A percentile compares a stretch with the other conserved stretches of the same genome.
phyloP scores from a whole-genome alignment of 2,797 vertebrate species.

The Scolopax bukidnonensis region DNA sequence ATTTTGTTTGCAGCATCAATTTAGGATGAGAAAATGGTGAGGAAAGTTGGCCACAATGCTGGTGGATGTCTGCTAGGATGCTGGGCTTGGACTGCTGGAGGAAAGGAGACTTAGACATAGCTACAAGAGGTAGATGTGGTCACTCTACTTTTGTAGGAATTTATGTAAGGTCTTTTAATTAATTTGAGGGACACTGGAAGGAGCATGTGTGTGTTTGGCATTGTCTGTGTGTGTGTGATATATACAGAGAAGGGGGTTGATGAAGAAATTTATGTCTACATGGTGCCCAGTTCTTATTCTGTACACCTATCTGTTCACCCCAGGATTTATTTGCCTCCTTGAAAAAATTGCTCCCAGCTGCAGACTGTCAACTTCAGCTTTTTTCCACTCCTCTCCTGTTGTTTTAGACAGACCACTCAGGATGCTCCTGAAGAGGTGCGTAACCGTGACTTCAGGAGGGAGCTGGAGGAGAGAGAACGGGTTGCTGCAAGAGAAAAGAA shows the following conservation, averaged over 20 bases:
- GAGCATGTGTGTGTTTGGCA: fast-evolving
- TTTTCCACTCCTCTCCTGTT: not conserved
- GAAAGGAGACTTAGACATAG: not conserved
- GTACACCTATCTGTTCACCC: not conserved
- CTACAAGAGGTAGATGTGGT: not conserved
- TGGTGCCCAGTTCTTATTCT: not conserved
- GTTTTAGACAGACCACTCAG: conserved; percentile 91
- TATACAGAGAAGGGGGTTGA: fast-evolving
- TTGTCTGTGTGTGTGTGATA: not conserved
- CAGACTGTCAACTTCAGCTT: not conserved
- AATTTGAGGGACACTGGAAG: not conserved
- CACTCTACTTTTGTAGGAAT: not conserved
- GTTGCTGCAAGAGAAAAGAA: conserved; percentile 90
- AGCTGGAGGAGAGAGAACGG: conserved; percentile 94
- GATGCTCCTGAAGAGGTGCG: conserved; percentile 96
- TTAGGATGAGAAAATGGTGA: not conserved
- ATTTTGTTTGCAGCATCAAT: not conserved
- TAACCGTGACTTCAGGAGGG: conserved; percentile 94
- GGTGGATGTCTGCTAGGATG: not conserved
- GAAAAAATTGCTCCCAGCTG: not conserved
- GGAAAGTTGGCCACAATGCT: not conserved
- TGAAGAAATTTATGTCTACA: fast-evolving
- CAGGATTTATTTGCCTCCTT: not conserved
- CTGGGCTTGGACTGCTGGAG: not conserved
- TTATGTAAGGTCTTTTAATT: not conserved